These are phyloP conservation scores for Delichon dasypus DNA, from an alignment of 2,797 vertebrate genomes.

Conservation along the genomic window DNA sequence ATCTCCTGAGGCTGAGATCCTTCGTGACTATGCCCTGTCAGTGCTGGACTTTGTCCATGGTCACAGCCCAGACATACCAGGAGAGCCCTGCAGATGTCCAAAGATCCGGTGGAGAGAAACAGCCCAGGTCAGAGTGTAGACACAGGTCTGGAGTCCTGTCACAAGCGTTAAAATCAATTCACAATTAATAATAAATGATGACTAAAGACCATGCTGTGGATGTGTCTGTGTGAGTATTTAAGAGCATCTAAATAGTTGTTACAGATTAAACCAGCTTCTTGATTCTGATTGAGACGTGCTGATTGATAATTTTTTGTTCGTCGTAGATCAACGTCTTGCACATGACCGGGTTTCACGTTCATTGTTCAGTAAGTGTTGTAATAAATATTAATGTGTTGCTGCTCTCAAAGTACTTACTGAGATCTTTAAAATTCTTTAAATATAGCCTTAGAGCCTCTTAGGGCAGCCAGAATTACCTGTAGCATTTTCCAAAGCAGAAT, in stretches of 20 bases:
- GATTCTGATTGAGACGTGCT: not conserved
- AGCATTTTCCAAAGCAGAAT: conserved; percentile 34
- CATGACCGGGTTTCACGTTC: not conserved
- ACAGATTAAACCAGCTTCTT: not conserved
- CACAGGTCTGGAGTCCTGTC: not conserved
- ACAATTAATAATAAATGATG: not conserved
- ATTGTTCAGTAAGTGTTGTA: not conserved
- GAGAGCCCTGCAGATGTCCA: not conserved
- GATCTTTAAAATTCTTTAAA: conserved; percentile 14
- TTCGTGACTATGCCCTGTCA: not conserved
- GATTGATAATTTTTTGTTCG: not conserved
- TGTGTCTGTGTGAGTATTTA: not conserved
- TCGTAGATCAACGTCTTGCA: not conserved
- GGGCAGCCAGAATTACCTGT: conserved; percentile 31
- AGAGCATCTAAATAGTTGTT: not conserved
- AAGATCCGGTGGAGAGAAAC: not conserved
- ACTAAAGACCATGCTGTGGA: not conserved
- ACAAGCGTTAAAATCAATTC: not conserved
- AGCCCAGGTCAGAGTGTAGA: not conserved
- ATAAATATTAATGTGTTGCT: conserved; percentile 49
- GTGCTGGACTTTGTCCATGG: not conserved
- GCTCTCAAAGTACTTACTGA: not conserved
- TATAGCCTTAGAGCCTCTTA: conserved; percentile 1
- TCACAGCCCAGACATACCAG: not conserved
- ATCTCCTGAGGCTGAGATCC: not conserved